Conservation (phyloP, 2,797 vertebrate genomes). For the Rhadinocentrus ornatus region DNA sequence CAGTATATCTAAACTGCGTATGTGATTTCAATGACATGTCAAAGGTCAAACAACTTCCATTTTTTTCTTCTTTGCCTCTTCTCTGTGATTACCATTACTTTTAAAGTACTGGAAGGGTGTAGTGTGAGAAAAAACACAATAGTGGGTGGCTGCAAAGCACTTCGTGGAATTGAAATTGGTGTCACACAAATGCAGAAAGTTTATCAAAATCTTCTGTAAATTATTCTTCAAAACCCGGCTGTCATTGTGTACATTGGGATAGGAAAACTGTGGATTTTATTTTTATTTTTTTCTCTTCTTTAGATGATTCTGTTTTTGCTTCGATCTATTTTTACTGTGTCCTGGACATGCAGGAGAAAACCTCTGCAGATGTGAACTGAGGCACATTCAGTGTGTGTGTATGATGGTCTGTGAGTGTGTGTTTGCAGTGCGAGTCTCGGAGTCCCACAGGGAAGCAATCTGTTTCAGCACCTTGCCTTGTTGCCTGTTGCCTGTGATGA, state of each 20-base stretch:
- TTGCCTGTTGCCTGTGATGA: slow-evolving; percentile 77
- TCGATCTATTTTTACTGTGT: background rate
- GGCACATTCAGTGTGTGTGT: background rate
- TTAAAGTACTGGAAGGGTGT: background rate
- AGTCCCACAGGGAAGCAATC: slow-evolving; percentile 63
- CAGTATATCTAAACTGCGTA: too few species aligned
- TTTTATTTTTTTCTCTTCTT: background rate
- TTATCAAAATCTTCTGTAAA: background rate
- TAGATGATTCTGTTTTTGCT: too few species aligned
- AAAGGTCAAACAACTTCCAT: too few species aligned
- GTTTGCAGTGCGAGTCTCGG: slow-evolving; percentile 24
- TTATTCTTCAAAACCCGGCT: background rate
- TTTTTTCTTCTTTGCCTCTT: background rate
- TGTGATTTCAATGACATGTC: too few species aligned
- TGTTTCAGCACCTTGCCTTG: slow-evolving; percentile 83
- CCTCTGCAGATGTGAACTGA: background rate
- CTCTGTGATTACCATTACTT: background rate
- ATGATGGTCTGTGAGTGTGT: slow-evolving; percentile 1
- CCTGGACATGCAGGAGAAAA: background rate
- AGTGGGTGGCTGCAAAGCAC: too few species aligned
- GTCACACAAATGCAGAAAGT: background rate
- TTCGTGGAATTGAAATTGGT: too few species aligned
- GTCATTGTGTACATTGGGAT: background rate
- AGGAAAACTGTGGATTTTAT: background rate
- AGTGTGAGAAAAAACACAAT: too few species aligned